Evolutionary conservation across 2,113 vertebrate genomes (phyloP), one percentile per base, ranked within the genome.

Genomic region (Corydoras maculifer): DNA sequence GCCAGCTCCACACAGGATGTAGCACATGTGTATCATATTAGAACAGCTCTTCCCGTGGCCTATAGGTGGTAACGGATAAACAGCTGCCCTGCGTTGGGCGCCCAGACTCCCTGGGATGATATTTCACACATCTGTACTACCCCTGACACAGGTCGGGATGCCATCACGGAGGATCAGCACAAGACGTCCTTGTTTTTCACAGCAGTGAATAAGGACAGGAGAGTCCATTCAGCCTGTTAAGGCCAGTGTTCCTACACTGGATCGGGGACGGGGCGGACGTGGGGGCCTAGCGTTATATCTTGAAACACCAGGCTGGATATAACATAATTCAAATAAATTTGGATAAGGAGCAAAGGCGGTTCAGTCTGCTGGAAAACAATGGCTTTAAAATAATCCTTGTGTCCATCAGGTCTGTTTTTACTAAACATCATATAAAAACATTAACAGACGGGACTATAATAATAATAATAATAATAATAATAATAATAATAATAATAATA

Each of bases 11-110:
- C 79, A 85, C 81, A 87, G 87, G 86, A 89, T 84, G 78, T 85
- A 79, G 79, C 86, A 86, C 85, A 86, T 86, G 85, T 89, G 84
- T 75, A 84, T 86, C 78, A 85, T 83, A 86, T 86, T 87, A 85
- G 31, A 49, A 72, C 73, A 78, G 65, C 79, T 80, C 85, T 84
- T 78, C 75, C 78, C 77, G 84, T 72, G 81, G 78, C 77, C 78
- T 75, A 71, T 76, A 79, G 78, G 79, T 84, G 81, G 81, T 85
- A 84, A 84, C 83, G 83, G 75, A 84, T 83, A 79, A 83, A 86
- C 87, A 89, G 84, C 85, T 87, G 83, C 80, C 69, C 76, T 49
- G 58, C 68, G 82, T 76, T 32, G 66, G 75, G 82, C 72, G 62
- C 76, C 25, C 75, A 48, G 62, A 66, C 78, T 74, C 72, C 73